Evolutionary conservation across 2,888 invertebrate genomes (phyloP), one percentile per base, ranked within the genome.

Genomic region (Ephialtes manifestator): DNA sequence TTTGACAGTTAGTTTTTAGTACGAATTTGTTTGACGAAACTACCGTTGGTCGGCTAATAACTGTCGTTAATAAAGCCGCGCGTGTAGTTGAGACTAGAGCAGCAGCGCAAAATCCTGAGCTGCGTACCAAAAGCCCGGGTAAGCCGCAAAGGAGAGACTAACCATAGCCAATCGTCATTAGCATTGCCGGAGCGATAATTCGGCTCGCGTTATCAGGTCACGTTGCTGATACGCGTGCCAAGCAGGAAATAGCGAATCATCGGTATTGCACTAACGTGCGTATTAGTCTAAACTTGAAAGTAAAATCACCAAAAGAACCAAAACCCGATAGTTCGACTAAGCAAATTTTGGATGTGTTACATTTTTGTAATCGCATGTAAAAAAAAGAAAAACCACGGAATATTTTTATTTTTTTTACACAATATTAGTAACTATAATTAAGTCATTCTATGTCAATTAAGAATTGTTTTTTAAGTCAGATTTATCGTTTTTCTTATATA

Each of bases 191-290:
- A 24, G 78, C 48, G 58, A 78, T 71, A 71, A 78, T 78, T 78
- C 78, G 48, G 48, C 39, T 28, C 60, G 70, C 70, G 48, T 78
- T 78, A 78, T 78, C 70, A 10, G 68, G 70, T 78, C 78, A 71
- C 78, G 78, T 78, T 78, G 78, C 70, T 63, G 78, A 78, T 78
- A 71, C 70, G 78, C 70, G 70, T 63, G 70, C 60, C 70, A 70
- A 70, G 35, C 60, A 78, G 78, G 70, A 78, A 78, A 70, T 51
- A 48, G 35, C 78, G 20, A 68, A 7, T 46, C 48, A 7, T 11
- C 48, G 43, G 11, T 43, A n/a, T 11, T 5, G 43, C 1, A 11
- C 35, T n/a, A 35, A 63, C 35, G 15, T 63, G 5, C 35, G 63
- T 35, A 18, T 11, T 2, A 11, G 18, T 20, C 1, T 39, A 18